Evolutionary conservation across 1,140 invertebrate genomes (phyloP).

Genomic region (Thaumetopoea pityocampa): DNA sequence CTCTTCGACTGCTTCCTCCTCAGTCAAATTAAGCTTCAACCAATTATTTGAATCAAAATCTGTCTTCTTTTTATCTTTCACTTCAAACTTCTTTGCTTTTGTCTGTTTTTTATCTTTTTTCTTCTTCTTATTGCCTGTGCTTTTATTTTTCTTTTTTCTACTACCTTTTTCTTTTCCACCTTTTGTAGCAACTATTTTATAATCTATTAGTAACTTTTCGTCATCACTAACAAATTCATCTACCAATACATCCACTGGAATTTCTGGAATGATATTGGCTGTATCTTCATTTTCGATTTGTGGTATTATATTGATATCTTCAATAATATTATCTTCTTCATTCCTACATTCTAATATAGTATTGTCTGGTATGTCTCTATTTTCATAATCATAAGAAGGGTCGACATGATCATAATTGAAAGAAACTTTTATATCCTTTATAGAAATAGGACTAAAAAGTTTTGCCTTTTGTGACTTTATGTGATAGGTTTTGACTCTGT

Average conservation of each 20-base stretch:
- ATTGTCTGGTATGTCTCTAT: no score
- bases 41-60: conserved; percentile 40
- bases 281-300: neutral
- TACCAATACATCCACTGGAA: conserved; percentile 2
- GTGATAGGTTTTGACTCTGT: conserved; percentile 7
- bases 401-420: conserved; percentile 5
- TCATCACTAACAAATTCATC: conserved; percentile 4
- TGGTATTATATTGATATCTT: no score
- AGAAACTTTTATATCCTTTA: conserved; percentile 4
- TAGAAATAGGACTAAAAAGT: neutral
- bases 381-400: no score
- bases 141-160: conserved; percentile 14
- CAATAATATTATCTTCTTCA: no score
- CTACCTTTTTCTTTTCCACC: conserved; percentile 20
- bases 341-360: no score
- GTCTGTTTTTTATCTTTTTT: conserved; percentile 19
- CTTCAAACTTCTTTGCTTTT: conserved; percentile 16
- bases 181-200: conserved; percentile 6
- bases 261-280: conserved; percentile 2
- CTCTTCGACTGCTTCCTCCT: conserved; percentile 51
- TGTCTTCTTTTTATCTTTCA: conserved; percentile 24
- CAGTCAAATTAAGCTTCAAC: conserved; percentile 40
- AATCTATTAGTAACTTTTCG: conserved; percentile 10
- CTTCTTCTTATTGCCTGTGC: conserved; percentile 8
- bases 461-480: conserved; percentile 6